Evolutionary conservation across 2,888 invertebrate genomes (phyloP), one percentile per base, ranked within the genome.

Genomic region (Bruchidius siliquastri): DNA sequence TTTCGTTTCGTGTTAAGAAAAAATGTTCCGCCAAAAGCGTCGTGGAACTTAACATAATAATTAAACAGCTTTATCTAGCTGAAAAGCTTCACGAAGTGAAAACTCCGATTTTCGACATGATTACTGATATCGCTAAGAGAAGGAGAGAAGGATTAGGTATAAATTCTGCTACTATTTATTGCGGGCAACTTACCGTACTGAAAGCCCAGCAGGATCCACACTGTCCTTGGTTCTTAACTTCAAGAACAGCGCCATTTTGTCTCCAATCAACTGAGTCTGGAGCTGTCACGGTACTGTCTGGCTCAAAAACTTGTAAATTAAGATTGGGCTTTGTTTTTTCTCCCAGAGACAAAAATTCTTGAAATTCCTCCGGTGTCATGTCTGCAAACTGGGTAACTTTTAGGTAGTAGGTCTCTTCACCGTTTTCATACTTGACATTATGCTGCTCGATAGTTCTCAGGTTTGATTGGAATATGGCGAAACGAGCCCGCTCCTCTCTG

Each of bases 171-270:
- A n/a, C n/a, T n/a, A n/a, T n/a, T n/a, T n/a, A n/a, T n/a, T n/a
- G n/a, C n/a, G n/a, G n/a, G n/a, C n/a, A n/a, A n/a, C n/a, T n/a
- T 69, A 73, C 73, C 20, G 71, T 68, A 73, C 71, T 71, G 73
- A 73, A 73, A 6, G 73, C 68, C 73, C 73, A 73, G 66, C 73
- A 73, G n/a, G 69, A 32, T 21, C 71, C 73, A 72, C 73, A 73
- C 20, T 32, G 20, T 69, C 32, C 26, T n/a, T 73, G 73, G 69
- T 73, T 49, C 20, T 69, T 71, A 6, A 73, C 73, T 67, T 22
- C 20, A 20, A 66, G 13, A 26, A 73, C 73, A 8, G 69, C 71
- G 21, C 73, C 73, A 6, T 22, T 20, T 1, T 69, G 22, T 6
- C 68, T 71, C 73, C 73, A 73, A 32, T 73, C 71, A 8, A 71